Percentiles rank a stretch among this genome's conserved stretches.
These are phyloP conservation scores for Anhinga rufa DNA, from an alignment of 2,113 vertebrate genomes.

Conservation along the genomic window DNA sequence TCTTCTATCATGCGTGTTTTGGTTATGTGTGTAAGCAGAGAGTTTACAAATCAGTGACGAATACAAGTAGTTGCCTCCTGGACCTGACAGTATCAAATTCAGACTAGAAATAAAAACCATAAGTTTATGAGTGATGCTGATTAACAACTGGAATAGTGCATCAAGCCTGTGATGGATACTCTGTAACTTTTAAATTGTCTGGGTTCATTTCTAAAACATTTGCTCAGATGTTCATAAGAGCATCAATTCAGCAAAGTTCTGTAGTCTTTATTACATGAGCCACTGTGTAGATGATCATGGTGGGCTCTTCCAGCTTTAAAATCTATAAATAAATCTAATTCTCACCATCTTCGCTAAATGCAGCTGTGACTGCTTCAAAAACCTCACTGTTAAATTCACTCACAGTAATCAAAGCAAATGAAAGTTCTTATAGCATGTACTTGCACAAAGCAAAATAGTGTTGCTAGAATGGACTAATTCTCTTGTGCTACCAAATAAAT, in stretches of 20 bases:
- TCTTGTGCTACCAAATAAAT: not conserved
- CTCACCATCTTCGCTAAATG: not conserved
- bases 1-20: not conserved
- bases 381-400: not conserved
- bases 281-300: not conserved
- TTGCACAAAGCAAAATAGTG: not conserved
- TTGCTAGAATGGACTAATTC: fast-evolving
- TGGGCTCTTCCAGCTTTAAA: not conserved
- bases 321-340: not conserved
- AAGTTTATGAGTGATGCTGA: not conserved
- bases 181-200: not conserved
- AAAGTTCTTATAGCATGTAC: not conserved
- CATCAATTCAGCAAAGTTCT: not conserved
- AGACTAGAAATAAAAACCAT: not conserved
- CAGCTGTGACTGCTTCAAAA: not conserved
- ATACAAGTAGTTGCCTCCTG: not conserved
- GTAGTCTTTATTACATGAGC: not conserved
- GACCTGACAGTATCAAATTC: not conserved
- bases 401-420: not conserved
- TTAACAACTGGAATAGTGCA: not conserved
- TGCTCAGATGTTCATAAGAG: not conserved
- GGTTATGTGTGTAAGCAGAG: not conserved
- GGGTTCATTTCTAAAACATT: not conserved
- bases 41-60: not conserved
- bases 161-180: not conserved